Conservation (phyloP, 2,888 invertebrate species). For the Drosophila hawaiiensis region DNA sequence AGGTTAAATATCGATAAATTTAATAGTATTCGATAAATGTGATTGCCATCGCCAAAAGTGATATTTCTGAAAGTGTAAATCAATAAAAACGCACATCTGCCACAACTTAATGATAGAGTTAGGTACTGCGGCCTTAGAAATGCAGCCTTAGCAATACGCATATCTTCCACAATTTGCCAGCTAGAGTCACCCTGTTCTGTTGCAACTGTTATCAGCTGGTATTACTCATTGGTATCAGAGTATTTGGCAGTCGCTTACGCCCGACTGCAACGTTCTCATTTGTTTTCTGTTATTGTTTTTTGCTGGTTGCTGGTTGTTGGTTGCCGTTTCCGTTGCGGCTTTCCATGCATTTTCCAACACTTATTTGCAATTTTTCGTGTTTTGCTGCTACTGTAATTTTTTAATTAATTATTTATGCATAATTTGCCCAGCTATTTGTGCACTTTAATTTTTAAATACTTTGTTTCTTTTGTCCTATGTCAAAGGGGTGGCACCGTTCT, state of each 20-base stretch:
- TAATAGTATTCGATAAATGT: too few species aligned
- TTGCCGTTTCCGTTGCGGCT: constrained; percentile 11
- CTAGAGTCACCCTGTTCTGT: not conserved
- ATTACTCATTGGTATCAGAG: not conserved
- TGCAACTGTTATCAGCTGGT: not conserved
- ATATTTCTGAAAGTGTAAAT: too few species aligned
- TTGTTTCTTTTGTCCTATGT: not conserved
- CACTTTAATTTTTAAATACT: constrained; percentile 23
- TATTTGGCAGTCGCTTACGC: not conserved
- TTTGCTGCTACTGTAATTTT: constrained; percentile 29
- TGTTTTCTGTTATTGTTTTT: constrained; percentile 20
- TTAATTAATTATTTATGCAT: constrained; percentile 62
- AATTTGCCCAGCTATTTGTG: constrained; percentile 31
- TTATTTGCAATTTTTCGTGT: constrained; percentile 22
- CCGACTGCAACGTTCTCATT: constrained; percentile 15
- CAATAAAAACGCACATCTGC: too few species aligned
- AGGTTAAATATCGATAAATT: too few species aligned
- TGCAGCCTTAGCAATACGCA: not conserved
- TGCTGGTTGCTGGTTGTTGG: not conserved
- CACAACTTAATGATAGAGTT: too few species aligned
- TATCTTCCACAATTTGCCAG: not conserved
- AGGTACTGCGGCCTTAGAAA: too few species aligned
- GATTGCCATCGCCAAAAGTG: too few species aligned
- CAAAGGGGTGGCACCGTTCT: not conserved
- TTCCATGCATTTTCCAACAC: constrained; percentile 18